These are phyloP conservation scores for Carassius gibelio DNA, from an alignment of 2,113 vertebrate species.

Conservation along the genomic window DNA sequence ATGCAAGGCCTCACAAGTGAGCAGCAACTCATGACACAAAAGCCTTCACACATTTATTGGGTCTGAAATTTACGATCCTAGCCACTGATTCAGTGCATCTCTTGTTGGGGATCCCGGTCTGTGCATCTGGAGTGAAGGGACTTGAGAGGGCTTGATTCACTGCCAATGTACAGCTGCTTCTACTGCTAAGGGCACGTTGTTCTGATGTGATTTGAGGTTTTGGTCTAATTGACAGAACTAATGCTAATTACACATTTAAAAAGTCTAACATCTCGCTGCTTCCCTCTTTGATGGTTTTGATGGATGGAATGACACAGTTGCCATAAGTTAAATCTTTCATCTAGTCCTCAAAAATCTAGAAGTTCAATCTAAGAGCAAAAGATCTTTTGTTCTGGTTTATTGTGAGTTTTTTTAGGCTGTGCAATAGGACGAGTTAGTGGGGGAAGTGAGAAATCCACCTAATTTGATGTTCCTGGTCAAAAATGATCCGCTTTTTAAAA, in stretches of 20 bases:
- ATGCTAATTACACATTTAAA: conserved; percentile 54
- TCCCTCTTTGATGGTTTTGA: conserved; percentile 53
- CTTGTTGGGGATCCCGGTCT: neutral
- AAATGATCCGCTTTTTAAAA: too few relatives aligned
- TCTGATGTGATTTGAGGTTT: conserved; percentile 50
- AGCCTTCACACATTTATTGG: conserved; percentile 63
- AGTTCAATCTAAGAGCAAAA: conserved; percentile 1
- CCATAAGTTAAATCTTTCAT: conserved; percentile 42
- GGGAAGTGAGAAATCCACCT: conserved; percentile 41
- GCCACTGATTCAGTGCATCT: conserved; percentile 3
- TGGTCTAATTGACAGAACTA: conserved; percentile 33
- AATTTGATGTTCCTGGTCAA: too few relatives aligned
- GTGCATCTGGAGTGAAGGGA: neutral
- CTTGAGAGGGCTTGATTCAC: neutral
- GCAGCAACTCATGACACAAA: conserved; percentile 37
- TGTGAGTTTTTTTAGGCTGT: neutral
- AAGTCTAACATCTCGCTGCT: conserved; percentile 5
- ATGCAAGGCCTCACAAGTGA: conserved; percentile 74
- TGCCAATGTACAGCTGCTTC: conserved; percentile 36
- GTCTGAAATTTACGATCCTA: conserved; percentile 37
- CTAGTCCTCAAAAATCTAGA: conserved; percentile 50
- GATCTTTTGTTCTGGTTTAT: neutral
- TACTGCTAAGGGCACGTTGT: conserved; percentile 20
- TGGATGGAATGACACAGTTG: conserved; percentile 46
- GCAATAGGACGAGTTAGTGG: conserved; percentile 17